Evolutionary conservation across 1,140 invertebrate genomes (phyloP).

Genomic region (Temnothorax curvispinosus): DNA sequence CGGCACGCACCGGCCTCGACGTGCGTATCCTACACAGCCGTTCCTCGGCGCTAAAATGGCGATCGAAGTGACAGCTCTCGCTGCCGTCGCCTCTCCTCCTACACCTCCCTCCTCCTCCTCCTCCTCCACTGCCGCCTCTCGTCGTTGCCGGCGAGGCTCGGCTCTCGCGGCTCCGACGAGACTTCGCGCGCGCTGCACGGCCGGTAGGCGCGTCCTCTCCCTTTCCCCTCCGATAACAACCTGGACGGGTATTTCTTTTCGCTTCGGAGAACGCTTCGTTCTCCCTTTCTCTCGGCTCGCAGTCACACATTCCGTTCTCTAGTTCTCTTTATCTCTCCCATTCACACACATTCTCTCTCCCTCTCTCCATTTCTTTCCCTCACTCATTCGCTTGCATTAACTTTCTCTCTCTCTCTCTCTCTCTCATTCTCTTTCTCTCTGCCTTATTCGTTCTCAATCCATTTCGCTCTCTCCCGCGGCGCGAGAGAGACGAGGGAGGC

Average conservation of each 20-base stretch:
- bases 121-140: background rate
- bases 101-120: background rate
- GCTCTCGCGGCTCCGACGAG: background rate
- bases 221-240: slow-evolving; percentile 31
- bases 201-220: slow-evolving; percentile 55
- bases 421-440: background rate
- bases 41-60: slow-evolving; percentile 84
- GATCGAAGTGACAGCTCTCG: slow-evolving; percentile 84
- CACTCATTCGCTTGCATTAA: slow-evolving; percentile 36
- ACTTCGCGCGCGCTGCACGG: slow-evolving; percentile 53
- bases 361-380: slow-evolving; percentile 12
- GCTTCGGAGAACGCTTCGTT: slow-evolving; percentile 24
- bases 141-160: slow-evolving; percentile 27
- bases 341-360: background rate
- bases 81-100: slow-evolving; percentile 60
- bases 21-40: slow-evolving; percentile 79
- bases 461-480: slow-evolving; percentile 60
- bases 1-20: slow-evolving; percentile 73
- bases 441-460: slow-evolving; percentile 11
- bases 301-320: background rate
- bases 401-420: background rate
- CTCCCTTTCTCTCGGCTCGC: background rate
- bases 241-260: background rate
- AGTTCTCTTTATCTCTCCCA: slow-evolving; percentile 21
- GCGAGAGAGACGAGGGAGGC: slow-evolving; percentile 54